A percentile compares a stretch with the other conserved stretches of the same genome.
These are phyloP conservation scores for Pheucticus melanocephalus DNA, from an alignment of 2,113 vertebrate species.

Conservation along the genomic window DNA sequence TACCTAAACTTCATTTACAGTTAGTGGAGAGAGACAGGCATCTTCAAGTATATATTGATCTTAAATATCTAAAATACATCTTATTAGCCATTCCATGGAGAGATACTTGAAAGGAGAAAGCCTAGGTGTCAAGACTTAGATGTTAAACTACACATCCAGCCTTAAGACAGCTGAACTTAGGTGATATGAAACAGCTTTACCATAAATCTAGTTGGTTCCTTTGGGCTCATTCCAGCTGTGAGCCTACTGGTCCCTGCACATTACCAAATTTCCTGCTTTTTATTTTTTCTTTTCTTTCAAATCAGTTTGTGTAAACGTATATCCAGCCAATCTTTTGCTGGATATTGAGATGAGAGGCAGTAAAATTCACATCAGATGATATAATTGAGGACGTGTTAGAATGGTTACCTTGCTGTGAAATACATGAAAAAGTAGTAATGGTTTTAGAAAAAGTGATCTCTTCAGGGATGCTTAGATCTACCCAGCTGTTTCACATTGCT, in stretches of 20 bases:
- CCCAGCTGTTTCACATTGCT: not conserved
- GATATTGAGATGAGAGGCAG: not conserved
- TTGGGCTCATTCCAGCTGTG: not conserved
- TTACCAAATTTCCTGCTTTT: not conserved
- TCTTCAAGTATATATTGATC: not conserved
- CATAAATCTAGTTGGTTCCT: not conserved
- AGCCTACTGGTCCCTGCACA: not conserved
- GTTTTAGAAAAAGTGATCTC: not conserved
- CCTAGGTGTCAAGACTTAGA: not conserved
- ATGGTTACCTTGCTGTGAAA: not conserved
- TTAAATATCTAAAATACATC: not conserved
- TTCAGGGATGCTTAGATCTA: not conserved
- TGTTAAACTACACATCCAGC: not conserved
- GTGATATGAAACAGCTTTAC: not conserved
- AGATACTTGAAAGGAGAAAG: not conserved
- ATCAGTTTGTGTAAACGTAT: not conserved
- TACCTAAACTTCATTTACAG: not conserved
- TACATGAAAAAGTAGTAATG: not conserved
- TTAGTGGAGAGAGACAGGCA: not conserved
- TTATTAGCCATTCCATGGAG: not conserved
- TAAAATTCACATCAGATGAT: not conserved
- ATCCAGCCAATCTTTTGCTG: not conserved
- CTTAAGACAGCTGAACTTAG: not conserved
- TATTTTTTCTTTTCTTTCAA: not conserved
- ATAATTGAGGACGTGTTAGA: not conserved